These are phyloP conservation scores for Botia kubotai DNA, from an alignment of 2,797 vertebrate genomes.

Conservation along the genomic window DNA sequence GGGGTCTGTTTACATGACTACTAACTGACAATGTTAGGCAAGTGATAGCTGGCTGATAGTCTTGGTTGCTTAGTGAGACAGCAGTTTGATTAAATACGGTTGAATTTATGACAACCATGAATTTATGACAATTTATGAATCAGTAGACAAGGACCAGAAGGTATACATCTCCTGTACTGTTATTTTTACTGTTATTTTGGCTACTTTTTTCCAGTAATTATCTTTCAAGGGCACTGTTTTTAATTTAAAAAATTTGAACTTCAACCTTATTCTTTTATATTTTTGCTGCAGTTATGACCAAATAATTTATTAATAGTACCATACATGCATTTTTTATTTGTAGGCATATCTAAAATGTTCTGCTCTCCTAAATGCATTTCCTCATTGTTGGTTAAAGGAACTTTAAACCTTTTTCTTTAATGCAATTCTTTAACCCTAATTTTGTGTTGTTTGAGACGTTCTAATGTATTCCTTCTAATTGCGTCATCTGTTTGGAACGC, in stretches of 20 bases:
- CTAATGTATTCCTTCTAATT: conserved; percentile 41
- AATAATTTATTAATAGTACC: conserved; percentile 64
- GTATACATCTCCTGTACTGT: not conserved
- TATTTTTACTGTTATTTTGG: conserved; percentile 1
- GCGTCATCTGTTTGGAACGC: conserved; percentile 31
- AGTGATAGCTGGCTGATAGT: conserved; percentile 7
- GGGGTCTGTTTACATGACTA: not conserved
- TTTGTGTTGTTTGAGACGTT: conserved; percentile 33
- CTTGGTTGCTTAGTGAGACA: not conserved
- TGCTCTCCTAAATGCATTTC: conserved; percentile 38
- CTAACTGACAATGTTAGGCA: not conserved
- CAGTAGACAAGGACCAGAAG: not conserved
- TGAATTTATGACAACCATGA: not conserved
- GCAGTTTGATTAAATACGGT: conserved; percentile 3
- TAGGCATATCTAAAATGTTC: conserved; percentile 41
- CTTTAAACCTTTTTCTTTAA: conserved; percentile 59
- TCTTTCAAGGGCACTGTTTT: not conserved
- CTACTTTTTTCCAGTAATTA: conserved; percentile 1
- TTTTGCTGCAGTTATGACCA: conserved; percentile 51
- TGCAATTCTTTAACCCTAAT: conserved; percentile 51
- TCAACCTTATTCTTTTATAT: conserved; percentile 49
- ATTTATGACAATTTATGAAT: no score
- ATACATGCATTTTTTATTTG: conserved; percentile 57
- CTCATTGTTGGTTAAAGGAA: conserved; percentile 60
- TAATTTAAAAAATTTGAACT: conserved; percentile 19